Evolutionary conservation across 2,113 vertebrate species (phyloP).

Genomic region (Mastomys coucha): DNA sequence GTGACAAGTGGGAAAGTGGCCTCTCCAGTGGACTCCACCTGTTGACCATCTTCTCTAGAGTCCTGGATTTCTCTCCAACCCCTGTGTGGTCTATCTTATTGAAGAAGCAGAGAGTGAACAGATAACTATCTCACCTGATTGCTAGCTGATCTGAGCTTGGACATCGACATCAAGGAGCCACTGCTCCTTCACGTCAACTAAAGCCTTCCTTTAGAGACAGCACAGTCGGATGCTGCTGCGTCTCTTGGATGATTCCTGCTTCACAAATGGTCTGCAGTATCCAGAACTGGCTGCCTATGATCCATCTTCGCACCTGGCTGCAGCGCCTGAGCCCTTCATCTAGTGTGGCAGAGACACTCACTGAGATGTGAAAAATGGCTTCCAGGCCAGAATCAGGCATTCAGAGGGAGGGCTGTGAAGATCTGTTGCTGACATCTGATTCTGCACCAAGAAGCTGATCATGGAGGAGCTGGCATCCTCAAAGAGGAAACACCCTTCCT

Average conservation of each 20-base stretch:
- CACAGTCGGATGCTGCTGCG: neutral
- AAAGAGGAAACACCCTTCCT: neutral
- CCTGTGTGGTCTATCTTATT: neutral
- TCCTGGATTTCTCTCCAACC: neutral
- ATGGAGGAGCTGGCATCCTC: neutral
- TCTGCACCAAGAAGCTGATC: neutral
- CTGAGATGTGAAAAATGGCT: too few relatives aligned
- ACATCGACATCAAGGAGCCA: accelerated
- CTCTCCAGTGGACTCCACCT: neutral
- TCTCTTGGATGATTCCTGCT: neutral
- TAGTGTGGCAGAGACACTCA: neutral
- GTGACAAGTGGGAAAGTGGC: neutral
- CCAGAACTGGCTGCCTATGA: neutral
- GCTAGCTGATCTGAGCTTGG: neutral
- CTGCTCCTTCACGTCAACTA: neutral
- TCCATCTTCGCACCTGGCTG: neutral
- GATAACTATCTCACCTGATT: neutral
- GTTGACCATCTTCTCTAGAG: neutral
- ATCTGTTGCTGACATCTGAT: neutral
- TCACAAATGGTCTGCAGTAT: neutral
- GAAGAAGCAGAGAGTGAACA: neutral
- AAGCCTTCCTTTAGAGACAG: neutral
- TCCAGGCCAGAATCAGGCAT: neutral
- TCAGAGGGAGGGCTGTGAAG: neutral
- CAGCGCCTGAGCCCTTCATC: neutral